Percentiles rank a stretch among this genome's conserved stretches.
These are phyloP conservation scores for Poecilobothrus nobilitatus DNA, from an alignment of 2,888 invertebrate species.

Conservation along the genomic window DNA sequence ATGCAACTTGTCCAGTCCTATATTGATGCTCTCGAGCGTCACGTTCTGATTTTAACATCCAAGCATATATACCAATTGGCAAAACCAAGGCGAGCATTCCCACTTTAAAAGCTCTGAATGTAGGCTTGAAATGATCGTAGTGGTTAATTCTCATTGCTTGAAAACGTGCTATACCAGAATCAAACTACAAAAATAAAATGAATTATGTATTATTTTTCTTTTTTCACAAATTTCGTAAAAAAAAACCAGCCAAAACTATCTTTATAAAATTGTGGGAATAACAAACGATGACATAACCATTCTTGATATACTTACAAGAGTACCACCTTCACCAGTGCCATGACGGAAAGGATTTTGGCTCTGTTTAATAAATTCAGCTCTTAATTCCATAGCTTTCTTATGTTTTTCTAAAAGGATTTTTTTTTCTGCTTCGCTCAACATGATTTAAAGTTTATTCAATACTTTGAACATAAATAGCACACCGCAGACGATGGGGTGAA, in stretches of 20 bases:
- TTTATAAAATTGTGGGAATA: background rate
- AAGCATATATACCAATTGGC: constrained; percentile 51
- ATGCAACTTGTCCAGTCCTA: constrained; percentile 64
- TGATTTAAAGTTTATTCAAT: background rate
- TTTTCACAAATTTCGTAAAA: constrained; percentile 12
- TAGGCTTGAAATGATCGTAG: constrained; percentile 60
- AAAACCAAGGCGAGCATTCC: constrained; percentile 49
- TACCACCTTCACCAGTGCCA: constrained; percentile 57
- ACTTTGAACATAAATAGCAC: too few relatives aligned
- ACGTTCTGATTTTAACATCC: constrained; percentile 48
- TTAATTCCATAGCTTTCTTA: constrained; percentile 36
- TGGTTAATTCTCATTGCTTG: constrained; percentile 59
- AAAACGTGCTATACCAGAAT: constrained; percentile 66
- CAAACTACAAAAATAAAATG: constrained; percentile 57
- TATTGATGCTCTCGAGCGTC: constrained; percentile 49
- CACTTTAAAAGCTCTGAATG: constrained; percentile 47
- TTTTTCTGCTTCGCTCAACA: constrained; percentile 28
- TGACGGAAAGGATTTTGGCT: constrained; percentile 62
- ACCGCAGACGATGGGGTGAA: too few relatives aligned
- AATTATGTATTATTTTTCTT: constrained; percentile 8
- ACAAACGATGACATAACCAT: constrained; percentile 38
- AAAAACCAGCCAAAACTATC: background rate
- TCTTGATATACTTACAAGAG: constrained; percentile 54
- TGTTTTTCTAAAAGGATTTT: constrained; percentile 34
- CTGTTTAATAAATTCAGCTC: constrained; percentile 65